A percentile compares a stretch with the other conserved stretches of the same genome.
These are phyloP conservation scores for Anastrepha ludens DNA, from an alignment of 1,140 invertebrate genomes.

Conservation along the genomic window DNA sequence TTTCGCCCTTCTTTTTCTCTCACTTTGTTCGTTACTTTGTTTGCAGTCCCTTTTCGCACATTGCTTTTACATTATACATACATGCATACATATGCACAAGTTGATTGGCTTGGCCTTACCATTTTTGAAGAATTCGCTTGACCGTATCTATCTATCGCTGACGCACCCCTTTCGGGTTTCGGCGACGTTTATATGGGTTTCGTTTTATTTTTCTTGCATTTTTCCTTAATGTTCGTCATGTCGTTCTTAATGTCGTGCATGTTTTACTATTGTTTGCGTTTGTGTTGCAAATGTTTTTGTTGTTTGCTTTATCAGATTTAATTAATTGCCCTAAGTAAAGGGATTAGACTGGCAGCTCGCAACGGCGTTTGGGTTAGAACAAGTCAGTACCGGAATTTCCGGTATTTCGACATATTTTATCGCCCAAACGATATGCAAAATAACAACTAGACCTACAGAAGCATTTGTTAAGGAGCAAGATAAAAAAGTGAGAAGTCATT, in stretches of 20 bases:
- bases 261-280: slow-evolving; percentile 59
- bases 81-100: not conserved
- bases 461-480: not conserved
- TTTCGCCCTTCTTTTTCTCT: not conserved
- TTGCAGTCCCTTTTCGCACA: not conserved
- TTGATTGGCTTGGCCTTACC: too few species aligned
- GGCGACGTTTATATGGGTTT: not conserved
- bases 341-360: slow-evolving; percentile 64
- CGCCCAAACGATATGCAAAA: slow-evolving; percentile 16
- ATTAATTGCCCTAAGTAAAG: slow-evolving; percentile 74
- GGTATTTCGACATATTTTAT: slow-evolving; percentile 65
- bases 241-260: slow-evolving; percentile 56
- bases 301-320: slow-evolving; percentile 62
- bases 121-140: slow-evolving; percentile 16
- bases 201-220: not conserved
- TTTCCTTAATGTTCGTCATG: slow-evolving; percentile 13
- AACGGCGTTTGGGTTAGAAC: slow-evolving; percentile 62
- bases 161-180: not conserved
- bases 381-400: slow-evolving; percentile 66
- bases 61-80: not conserved
- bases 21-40: not conserved
- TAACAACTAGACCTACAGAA: not conserved
- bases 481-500: not conserved
- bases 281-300: slow-evolving; percentile 58
- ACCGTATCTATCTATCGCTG: slow-evolving; percentile 7